Evolutionary conservation across 2,797 vertebrate species (phyloP).

Genomic region (Cossypha heuglini): DNA sequence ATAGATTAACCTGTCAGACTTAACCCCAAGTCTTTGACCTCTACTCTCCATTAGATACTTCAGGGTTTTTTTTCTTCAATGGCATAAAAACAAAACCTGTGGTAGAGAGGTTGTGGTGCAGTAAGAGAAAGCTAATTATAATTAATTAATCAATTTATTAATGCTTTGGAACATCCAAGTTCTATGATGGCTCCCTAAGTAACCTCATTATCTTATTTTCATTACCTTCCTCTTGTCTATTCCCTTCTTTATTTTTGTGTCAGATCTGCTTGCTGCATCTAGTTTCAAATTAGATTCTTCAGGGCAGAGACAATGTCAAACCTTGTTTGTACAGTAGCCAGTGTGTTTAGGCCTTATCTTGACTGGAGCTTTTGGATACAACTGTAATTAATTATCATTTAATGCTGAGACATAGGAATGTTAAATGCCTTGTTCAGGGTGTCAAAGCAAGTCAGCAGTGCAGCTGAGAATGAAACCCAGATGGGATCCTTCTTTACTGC

Average conservation of each 20-base stretch:
- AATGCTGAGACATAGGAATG: slow-evolving; percentile 1
- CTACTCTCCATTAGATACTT: neutral
- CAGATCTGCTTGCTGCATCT: neutral
- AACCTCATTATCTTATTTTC: slow-evolving; percentile 49
- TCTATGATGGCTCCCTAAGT: slow-evolving; percentile 30
- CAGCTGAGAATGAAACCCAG: slow-evolving; percentile 22
- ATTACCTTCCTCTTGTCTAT: slow-evolving; percentile 6
- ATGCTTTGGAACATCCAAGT: slow-evolving; percentile 3
- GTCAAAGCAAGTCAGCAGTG: slow-evolving; percentile 10
- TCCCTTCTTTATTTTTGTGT: slow-evolving; percentile 12
- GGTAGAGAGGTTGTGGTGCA: neutral
- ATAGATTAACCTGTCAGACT: slow-evolving; percentile 19
- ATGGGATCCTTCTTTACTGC: neutral
- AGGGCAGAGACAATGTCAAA: neutral
- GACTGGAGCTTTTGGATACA: slow-evolving; percentile 1
- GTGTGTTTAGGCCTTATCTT: neutral
- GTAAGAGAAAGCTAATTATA: slow-evolving; percentile 17
- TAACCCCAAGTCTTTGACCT: neutral
- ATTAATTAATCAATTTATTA: slow-evolving; percentile 57
- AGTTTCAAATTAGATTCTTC: slow-evolving; percentile 19
- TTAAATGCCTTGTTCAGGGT: slow-evolving; percentile 34
- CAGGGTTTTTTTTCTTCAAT: neutral
- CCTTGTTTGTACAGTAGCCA: neutral
- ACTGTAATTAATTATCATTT: slow-evolving; percentile 43
- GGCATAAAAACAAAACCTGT: neutral